These are phyloP conservation scores for Gila orcuttii DNA, from an alignment of 2,113 vertebrate species.

Conservation along the genomic window DNA sequence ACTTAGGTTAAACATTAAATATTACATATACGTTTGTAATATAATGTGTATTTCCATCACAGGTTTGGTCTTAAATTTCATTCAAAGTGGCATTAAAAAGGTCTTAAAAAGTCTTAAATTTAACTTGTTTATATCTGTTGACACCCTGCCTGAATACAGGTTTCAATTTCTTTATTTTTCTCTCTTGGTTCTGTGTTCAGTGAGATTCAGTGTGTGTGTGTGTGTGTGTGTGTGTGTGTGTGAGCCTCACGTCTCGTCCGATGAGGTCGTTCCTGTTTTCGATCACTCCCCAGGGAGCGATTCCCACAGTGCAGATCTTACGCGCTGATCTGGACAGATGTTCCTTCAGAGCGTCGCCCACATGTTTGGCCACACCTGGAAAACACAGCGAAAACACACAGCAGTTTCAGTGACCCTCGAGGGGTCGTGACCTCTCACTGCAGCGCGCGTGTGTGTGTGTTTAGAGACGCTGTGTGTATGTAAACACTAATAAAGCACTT, in stretches of 20 bases:
- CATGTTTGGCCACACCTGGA: constrained; percentile 96
- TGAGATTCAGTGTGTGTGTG: background rate
- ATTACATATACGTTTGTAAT: no score
- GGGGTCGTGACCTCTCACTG: background rate
- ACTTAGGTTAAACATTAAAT: no score
- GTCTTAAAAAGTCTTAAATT: no score
- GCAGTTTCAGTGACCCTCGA: background rate
- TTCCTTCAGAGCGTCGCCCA: constrained; percentile 96
- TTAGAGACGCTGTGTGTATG: background rate
- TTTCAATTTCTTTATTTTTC: background rate
- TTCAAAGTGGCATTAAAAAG: no score
- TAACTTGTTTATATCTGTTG: no score
- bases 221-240: background rate
- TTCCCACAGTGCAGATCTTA: constrained; percentile 98
- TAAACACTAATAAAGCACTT: constrained; percentile 20
- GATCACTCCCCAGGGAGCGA: constrained; percentile 97
- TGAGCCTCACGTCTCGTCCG: constrained; percentile 91
- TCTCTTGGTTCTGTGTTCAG: background rate
- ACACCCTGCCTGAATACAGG: no score
- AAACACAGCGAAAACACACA: constrained; percentile 21
- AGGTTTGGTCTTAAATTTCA: no score
- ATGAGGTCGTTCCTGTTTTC: constrained; percentile 98
- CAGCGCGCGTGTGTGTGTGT: background rate
- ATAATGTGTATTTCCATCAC: no score
- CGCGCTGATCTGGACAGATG: constrained; percentile 93